These are phyloP conservation scores for Oreochromis niloticus DNA, from an alignment of 2,113 vertebrate genomes.

Conservation along the genomic window DNA sequence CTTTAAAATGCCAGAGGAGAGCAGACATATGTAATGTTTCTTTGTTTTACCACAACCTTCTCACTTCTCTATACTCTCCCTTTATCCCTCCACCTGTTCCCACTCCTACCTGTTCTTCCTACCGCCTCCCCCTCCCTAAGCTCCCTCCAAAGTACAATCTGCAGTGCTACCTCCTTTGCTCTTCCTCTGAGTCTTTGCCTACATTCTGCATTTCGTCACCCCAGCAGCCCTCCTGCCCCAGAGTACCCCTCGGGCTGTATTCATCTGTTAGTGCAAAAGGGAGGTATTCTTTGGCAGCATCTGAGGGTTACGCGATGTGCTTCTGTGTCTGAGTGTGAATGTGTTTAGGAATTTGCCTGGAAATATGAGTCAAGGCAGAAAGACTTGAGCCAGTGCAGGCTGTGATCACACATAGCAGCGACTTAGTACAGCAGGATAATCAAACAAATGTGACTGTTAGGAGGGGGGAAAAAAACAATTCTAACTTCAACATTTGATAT, in stretches of 20 bases:
- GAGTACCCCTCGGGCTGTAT: constrained; percentile 48
- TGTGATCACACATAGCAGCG: background rate
- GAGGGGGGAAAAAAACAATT: background rate
- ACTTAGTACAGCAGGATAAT: background rate
- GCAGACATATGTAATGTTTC: constrained; percentile 40
- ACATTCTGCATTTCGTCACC: constrained; percentile 45
- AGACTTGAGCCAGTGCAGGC: background rate
- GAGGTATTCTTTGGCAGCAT: constrained; percentile 45
- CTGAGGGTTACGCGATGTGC: constrained; percentile 12
- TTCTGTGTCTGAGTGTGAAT: background rate
- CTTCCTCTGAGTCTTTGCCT: constrained; percentile 42
- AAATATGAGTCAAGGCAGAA: background rate
- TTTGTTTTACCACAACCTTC: constrained; percentile 43
- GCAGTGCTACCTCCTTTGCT: constrained; percentile 11
- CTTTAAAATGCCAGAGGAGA: constrained; percentile 47
- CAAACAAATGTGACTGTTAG: background rate
- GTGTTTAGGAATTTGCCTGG: background rate
- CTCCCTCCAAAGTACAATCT: constrained; percentile 21
- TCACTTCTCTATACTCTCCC: background rate
- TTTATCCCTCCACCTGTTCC: background rate
- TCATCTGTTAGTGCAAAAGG: constrained; percentile 41
- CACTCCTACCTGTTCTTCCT: background rate
- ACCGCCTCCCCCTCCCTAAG: background rate
- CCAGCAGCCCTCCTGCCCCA: constrained; percentile 26
- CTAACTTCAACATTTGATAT: background rate